These are phyloP conservation scores for Parapristionchus giblindavisi DNA, from an alignment of 2,888 invertebrate species.

Conservation along the genomic window DNA sequence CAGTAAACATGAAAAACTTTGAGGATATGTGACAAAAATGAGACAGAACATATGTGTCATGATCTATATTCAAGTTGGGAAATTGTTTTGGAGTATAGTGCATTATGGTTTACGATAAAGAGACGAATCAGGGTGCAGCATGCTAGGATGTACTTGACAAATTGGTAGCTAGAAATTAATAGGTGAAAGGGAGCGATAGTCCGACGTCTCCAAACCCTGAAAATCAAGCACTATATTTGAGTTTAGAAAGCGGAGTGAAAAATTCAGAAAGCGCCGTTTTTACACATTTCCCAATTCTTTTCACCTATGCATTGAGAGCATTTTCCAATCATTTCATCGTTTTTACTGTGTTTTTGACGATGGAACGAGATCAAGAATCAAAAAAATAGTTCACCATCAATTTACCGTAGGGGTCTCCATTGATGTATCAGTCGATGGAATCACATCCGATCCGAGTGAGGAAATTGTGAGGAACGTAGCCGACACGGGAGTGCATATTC, in stretches of 20 bases:
- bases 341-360: too few relatives aligned
- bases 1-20: too few relatives aligned
- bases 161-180: neutral
- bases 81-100: neutral
- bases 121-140: slow-evolving; percentile 26
- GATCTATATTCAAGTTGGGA: slow-evolving; percentile 12
- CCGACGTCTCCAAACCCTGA: slow-evolving; percentile 19
- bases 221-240: too few relatives aligned
- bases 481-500: slow-evolving; percentile 85
- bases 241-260: too few relatives aligned
- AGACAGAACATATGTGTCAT: slow-evolving; percentile 22
- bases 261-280: too few relatives aligned
- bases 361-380: too few relatives aligned
- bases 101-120: neutral
- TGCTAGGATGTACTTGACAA: slow-evolving; percentile 8
- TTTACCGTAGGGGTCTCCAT: slow-evolving; percentile 26
- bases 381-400: too few relatives aligned
- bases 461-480: slow-evolving; percentile 98
- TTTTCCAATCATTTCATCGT: too few relatives aligned
- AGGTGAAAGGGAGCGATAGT: neutral
- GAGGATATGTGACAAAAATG: neutral
- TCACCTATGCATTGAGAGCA: too few relatives aligned
- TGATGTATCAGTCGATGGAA: neutral
- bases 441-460: slow-evolving; percentile 70
- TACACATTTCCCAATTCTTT: too few relatives aligned